These are phyloP conservation scores for Dermochelys coriacea DNA, from an alignment of 2,797 vertebrate species.

Conservation along the genomic window DNA sequence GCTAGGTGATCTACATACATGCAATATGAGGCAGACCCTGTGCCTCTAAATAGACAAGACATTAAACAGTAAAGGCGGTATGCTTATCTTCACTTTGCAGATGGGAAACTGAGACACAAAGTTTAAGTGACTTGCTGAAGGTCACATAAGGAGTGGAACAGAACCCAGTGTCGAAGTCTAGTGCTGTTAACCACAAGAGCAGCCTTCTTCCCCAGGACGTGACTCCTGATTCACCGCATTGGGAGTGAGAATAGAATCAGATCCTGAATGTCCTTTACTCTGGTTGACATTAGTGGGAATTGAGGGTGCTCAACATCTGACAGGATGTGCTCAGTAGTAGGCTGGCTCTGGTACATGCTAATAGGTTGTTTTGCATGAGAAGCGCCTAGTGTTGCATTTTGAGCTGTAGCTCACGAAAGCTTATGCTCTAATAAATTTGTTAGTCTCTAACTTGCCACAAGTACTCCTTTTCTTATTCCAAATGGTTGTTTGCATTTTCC, in stretches of 20 bases:
- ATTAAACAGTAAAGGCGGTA: not conserved
- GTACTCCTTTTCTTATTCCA: not conserved
- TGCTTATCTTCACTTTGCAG: not conserved
- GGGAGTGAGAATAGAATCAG: not conserved
- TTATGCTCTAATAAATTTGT: too few relatives aligned
- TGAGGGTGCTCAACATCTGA: not conserved
- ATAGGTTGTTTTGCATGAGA: not conserved
- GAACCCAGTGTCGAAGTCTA: not conserved
- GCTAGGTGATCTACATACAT: not conserved
- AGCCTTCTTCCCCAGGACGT: not conserved
- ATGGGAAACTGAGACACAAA: not conserved
- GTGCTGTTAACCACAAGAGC: not conserved
- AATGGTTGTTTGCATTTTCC: not conserved
- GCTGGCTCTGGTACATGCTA: rapidly evolving
- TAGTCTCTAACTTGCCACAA: too few relatives aligned
- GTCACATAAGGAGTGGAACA: not conserved
- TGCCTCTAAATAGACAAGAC: not conserved
- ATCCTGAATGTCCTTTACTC: not conserved
- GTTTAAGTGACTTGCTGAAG: not conserved
- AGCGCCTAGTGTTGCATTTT: not conserved
- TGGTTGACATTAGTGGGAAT: not conserved
- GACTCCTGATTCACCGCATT: not conserved
- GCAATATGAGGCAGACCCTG: not conserved
- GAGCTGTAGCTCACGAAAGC: too few relatives aligned
- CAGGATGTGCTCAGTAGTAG: not conserved